A percentile compares a stretch with the other conserved stretches of the same genome.
Conservation (phyloP, 2,888 invertebrate genomes). For the Pyrrhia umbra region DNA sequence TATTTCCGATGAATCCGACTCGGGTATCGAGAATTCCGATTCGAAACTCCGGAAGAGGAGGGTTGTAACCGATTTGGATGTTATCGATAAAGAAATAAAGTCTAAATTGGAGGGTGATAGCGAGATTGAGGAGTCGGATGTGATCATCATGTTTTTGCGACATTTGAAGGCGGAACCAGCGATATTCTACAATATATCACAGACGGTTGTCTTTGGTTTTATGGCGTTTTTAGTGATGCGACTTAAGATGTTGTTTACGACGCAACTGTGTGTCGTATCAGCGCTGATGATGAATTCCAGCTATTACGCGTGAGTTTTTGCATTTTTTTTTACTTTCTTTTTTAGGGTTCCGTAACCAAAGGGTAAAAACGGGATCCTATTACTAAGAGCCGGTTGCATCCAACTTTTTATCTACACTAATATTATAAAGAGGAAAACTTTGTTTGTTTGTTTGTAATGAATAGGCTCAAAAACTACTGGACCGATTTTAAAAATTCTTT, state of each 20-base stretch:
- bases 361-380: too few species aligned
- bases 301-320: slow-evolving; percentile 85
- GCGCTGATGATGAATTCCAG: slow-evolving; percentile 92
- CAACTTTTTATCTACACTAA: too few species aligned
- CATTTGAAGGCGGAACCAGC: slow-evolving; percentile 87
- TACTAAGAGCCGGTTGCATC: too few species aligned
- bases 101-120: slow-evolving; percentile 66
- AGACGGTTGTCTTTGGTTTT: slow-evolving; percentile 92
- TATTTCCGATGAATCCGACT: slow-evolving; percentile 86
- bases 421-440: too few species aligned
- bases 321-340: neutral
- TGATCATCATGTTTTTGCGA: slow-evolving; percentile 70
- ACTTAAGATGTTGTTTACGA: slow-evolving; percentile 94
- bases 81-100: slow-evolving; percentile 65
- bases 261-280: slow-evolving; percentile 93
- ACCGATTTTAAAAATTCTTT: too few species aligned
- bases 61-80: slow-evolving; percentile 65
- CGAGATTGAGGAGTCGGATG: slow-evolving; percentile 15
- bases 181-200: slow-evolving; percentile 92
- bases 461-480: too few species aligned
- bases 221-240: slow-evolving; percentile 95
- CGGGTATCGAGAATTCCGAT: slow-evolving; percentile 88
- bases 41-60: slow-evolving; percentile 73
- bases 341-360: neutral
- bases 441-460: too few species aligned